phyloP scores from a whole-genome alignment of 1,140 invertebrate species.

The Globodera rostochiensis region DNA sequence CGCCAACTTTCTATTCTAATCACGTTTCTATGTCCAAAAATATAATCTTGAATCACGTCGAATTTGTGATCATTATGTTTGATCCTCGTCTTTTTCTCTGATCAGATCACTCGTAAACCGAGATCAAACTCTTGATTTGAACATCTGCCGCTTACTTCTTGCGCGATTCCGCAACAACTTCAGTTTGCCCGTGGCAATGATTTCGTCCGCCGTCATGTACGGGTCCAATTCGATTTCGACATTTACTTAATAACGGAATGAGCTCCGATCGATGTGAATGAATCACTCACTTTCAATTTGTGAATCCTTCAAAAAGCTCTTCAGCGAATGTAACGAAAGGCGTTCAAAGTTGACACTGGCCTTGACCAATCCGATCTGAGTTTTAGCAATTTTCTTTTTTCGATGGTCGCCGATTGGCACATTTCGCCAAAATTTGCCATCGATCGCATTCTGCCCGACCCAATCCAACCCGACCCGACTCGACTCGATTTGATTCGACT shows the following conservation, averaged over 20 bases:
- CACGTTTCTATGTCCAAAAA: not conserved
- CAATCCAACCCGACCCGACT: not conserved
- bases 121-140: not conserved
- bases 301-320: constrained; percentile 58
- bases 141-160: constrained; percentile 44
- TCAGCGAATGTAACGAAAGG: constrained; percentile 61
- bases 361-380: constrained; percentile 55
- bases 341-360: constrained; percentile 56
- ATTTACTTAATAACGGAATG: constrained; percentile 38
- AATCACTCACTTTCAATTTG: constrained; percentile 42
- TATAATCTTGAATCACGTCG: no score
- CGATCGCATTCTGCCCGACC: not conserved
- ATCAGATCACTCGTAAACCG: not conserved
- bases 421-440: not conserved
- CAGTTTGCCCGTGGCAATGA: constrained; percentile 60
- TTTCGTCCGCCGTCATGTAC: constrained; percentile 62
- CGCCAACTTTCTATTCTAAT: not conserved
- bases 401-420: not conserved
- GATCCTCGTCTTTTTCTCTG: not conserved
- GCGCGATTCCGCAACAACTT: constrained; percentile 53
- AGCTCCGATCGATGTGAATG: not conserved
- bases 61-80: no score
- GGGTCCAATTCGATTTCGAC: constrained; percentile 61
- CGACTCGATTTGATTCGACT: no score
- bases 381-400: not conserved